Evolutionary conservation across 2,113 vertebrate genomes (phyloP).

Genomic region (Balaeniceps rex): DNA sequence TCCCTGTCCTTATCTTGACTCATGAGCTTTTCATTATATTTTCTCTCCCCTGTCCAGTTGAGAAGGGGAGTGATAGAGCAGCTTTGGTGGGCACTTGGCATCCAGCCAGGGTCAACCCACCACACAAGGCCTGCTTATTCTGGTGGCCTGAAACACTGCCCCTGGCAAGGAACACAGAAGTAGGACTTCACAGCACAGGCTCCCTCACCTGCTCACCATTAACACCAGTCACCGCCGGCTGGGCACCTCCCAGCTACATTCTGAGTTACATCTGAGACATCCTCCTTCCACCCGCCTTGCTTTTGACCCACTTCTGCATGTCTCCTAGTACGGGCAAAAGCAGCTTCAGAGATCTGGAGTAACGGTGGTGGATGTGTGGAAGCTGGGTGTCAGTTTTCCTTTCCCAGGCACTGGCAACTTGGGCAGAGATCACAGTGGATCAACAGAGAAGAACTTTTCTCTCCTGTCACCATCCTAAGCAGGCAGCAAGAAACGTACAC

Average conservation of each 20-base stretch:
- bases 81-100: too few species aligned
- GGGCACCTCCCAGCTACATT: background rate
- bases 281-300: background rate
- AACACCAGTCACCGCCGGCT: background rate
- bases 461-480: background rate
- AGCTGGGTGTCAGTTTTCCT: background rate
- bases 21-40: too few species aligned
- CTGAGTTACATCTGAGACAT: background rate
- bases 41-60: too few species aligned
- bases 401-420: background rate
- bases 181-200: background rate
- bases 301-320: background rate
- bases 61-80: too few species aligned
- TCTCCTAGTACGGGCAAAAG: background rate
- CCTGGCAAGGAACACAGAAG: background rate
- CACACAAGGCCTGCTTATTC: background rate
- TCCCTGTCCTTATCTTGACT: too few species aligned
- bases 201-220: background rate
- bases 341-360: background rate
- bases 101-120: too few species aligned
- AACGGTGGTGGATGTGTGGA: fast-evolving
- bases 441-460: background rate
- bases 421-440: background rate
- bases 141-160: background rate
- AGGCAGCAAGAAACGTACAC: background rate